These are phyloP conservation scores for Maccullochella peelii DNA, from an alignment of 2,113 vertebrate species.

Conservation along the genomic window DNA sequence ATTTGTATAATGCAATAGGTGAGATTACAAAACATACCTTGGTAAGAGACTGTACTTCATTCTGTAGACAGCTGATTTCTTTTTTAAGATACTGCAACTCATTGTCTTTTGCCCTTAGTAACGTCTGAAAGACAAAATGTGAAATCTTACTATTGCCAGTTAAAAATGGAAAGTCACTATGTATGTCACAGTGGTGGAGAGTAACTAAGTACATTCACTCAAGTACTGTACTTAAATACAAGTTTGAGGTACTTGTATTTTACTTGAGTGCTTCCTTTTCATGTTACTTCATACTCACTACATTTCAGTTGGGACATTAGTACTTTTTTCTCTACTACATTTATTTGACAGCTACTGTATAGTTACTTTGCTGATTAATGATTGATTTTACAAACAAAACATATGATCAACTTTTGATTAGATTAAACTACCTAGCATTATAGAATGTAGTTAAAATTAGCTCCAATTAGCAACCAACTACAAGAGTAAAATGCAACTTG, in stretches of 20 bases:
- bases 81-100: slow-evolving; percentile 92
- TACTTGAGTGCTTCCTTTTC: neutral
- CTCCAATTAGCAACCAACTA: neutral
- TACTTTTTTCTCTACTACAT: neutral
- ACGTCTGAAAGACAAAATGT: slow-evolving; percentile 80
- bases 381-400: neutral
- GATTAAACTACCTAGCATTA: neutral
- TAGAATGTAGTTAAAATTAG: neutral
- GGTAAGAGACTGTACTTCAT: slow-evolving; percentile 90
- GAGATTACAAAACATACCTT: slow-evolving; percentile 81
- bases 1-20: neutral
- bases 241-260: neutral
- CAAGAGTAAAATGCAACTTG: neutral
- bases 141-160: neutral
- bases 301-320: neutral
- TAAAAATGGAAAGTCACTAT: neutral
- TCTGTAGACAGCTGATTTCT: slow-evolving; percentile 92
- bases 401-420: neutral
- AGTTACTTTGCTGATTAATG: neutral
- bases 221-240: neutral
- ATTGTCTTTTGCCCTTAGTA: slow-evolving; percentile 92
- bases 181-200: neutral
- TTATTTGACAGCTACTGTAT: neutral
- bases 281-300: neutral
- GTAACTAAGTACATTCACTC: neutral